Evolutionary conservation across 2,113 vertebrate species (phyloP).

Genomic region (Lethenteron reissneri): DNA sequence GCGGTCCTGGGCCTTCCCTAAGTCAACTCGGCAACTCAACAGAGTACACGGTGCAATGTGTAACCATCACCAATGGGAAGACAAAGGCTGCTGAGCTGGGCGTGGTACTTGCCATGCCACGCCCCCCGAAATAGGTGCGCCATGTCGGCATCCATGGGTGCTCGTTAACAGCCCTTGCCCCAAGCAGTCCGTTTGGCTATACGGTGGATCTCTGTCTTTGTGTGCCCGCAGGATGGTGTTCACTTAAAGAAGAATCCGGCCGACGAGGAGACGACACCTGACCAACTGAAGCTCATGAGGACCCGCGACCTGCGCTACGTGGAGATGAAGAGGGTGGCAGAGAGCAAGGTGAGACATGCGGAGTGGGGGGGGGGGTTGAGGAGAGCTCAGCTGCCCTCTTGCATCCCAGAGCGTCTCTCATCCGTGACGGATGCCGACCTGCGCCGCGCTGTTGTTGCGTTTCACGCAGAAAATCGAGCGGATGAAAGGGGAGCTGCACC

Average conservation of each 20-base stretch:
- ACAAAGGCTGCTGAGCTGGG: no score
- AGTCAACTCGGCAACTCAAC: no score
- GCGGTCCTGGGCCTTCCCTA: no score
- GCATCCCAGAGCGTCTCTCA: not conserved
- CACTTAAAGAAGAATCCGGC: conserved; percentile 30
- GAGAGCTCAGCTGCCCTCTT: not conserved
- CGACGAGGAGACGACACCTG: conserved; percentile 40
- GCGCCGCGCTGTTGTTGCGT: not conserved
- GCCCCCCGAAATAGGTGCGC: no score
- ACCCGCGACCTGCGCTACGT: conserved; percentile 73
- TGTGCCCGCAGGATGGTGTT: conserved; percentile 47
- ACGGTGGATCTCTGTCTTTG: no score
- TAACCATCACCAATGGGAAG: no score
- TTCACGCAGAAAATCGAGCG: conserved; percentile 68
- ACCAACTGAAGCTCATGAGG: conserved; percentile 71
- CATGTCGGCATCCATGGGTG: no score
- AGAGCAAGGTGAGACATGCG: conserved; percentile 40
- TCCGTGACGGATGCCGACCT: no score
- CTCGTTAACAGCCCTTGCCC: no score
- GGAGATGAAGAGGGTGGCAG: conserved; percentile 75
- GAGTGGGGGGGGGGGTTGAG: not conserved
- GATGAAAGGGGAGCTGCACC: conserved; percentile 73
- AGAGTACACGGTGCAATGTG: no score
- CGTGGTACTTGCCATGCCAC: no score
- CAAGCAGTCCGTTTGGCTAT: no score